Percentiles rank a stretch among this genome's conserved stretches.
phyloP scores from a whole-genome alignment of 2,888 invertebrate genomes.

The Invenusta paracnida region DNA sequence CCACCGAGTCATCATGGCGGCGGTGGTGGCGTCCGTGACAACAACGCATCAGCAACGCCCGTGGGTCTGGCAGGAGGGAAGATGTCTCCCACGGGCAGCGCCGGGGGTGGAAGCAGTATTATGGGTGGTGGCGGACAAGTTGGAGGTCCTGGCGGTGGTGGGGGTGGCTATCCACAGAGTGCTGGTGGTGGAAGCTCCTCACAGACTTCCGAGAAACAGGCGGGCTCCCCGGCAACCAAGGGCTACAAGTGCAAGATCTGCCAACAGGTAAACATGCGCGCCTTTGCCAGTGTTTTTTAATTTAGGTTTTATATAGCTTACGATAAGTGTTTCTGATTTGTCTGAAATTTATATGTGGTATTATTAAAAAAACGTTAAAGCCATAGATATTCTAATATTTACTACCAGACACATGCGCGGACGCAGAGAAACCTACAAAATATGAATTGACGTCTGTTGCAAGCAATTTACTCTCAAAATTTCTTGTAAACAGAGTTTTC shows the following conservation, averaged over 20 bases:
- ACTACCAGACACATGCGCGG: too few relatives aligned
- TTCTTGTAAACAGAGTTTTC: too few relatives aligned
- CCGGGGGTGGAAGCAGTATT: not conserved
- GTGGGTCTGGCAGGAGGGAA: not conserved
- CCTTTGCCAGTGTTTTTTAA: not conserved
- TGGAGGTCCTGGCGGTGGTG: not conserved
- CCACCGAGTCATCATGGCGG: not conserved
- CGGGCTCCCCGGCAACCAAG: constrained; percentile 5
- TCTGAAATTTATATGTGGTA: too few relatives aligned
- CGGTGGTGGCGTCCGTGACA: not conserved
- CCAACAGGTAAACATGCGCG: constrained; percentile 15
- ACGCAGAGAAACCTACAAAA: too few relatives aligned
- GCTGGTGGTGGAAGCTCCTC: not conserved
- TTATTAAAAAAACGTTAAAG: too few relatives aligned
- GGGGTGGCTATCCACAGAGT: not conserved
- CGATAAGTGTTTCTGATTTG: too few relatives aligned
- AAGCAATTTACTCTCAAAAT: too few relatives aligned
- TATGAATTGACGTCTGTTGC: too few relatives aligned
- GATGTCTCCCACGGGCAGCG: not conserved
- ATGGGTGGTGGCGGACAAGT: not conserved
- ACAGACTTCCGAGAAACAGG: not conserved
- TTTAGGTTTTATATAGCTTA: too few relatives aligned
- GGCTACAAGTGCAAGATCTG: constrained; percentile 40
- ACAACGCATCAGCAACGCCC: not conserved
- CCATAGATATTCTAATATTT: too few relatives aligned